Evolutionary conservation across 2,113 vertebrate species (phyloP).

Genomic region (Edolisoma coerulescens): DNA sequence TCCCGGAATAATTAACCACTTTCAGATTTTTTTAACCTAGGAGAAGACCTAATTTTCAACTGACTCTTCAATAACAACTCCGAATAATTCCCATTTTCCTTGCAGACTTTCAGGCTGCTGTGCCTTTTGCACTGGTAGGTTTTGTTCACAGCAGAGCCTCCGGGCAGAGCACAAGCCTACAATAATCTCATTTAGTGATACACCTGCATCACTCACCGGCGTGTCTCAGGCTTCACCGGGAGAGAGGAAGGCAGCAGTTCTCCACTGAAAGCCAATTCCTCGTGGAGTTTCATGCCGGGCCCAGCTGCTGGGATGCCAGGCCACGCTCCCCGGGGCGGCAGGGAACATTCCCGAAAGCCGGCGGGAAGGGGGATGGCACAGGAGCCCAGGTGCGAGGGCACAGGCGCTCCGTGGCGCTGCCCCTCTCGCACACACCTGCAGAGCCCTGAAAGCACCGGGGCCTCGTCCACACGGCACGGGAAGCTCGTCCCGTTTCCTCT

Average conservation of each 20-base stretch:
- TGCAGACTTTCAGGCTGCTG: neutral
- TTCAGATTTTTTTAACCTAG: neutral
- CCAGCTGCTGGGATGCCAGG: neutral
- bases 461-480: neutral
- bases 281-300: accelerated
- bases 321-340: neutral
- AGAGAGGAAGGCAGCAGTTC: neutral
- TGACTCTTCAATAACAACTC: neutral
- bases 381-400: neutral
- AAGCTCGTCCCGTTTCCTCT: neutral
- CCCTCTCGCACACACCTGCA: neutral
- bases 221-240: neutral
- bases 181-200: neutral
- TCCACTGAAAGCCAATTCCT: neutral
- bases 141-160: neutral
- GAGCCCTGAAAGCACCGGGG: neutral
- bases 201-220: neutral
- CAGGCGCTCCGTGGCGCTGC: neutral
- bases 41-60: neutral
- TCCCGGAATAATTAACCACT: neutral
- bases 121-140: neutral
- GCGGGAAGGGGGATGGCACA: neutral
- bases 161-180: neutral
- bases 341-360: neutral
- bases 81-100: neutral